These are phyloP conservation scores for Acanthosepion pharaonis DNA, from an alignment of 2,888 invertebrate genomes.

Conservation along the genomic window DNA sequence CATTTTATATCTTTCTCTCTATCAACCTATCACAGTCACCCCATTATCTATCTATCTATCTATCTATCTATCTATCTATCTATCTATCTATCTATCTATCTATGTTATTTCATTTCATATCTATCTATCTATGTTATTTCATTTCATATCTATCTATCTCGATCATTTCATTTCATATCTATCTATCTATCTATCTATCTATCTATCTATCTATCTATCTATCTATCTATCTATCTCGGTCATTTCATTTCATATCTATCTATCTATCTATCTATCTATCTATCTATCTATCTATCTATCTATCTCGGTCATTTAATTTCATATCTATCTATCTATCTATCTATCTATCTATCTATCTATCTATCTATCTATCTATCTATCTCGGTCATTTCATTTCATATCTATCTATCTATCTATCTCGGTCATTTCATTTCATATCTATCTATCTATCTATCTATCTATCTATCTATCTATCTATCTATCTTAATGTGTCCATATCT, in stretches of 20 bases:
- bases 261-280: too few species aligned
- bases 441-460: neutral
- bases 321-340: too few species aligned
- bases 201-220: neutral
- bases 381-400: too few species aligned
- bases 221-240: neutral
- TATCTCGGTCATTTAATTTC: too few species aligned
- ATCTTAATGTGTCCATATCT: too few species aligned
- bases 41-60: neutral
- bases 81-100: neutral
- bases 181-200: neutral
- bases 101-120: too few species aligned
- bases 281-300: too few species aligned
- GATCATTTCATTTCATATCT: too few species aligned
- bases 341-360: neutral
- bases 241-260: too few species aligned
- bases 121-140: neutral
- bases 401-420: neutral
- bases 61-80: neutral
- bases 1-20: too few species aligned
- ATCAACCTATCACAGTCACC: neutral
- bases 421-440: too few species aligned
- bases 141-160: neutral
- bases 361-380: neutral
- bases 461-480: too few species aligned